Evolutionary conservation across 2,888 invertebrate genomes (phyloP).

Genomic region (Adineta ricciae): DNA sequence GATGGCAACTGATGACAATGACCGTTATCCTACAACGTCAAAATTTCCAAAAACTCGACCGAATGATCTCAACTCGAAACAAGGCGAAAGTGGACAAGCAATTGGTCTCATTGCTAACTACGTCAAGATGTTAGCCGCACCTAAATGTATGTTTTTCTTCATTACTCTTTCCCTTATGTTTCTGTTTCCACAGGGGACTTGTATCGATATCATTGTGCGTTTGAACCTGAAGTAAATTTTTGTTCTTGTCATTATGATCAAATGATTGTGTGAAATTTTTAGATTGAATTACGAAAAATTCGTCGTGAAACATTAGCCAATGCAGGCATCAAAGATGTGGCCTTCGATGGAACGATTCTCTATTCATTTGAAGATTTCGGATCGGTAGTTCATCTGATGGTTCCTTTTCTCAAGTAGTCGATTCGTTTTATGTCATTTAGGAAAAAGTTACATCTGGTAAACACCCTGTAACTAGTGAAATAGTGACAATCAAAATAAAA

Average conservation of each 20-base stretch:
- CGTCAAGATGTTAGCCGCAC: neutral
- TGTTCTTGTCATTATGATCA: neutral
- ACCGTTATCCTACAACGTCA: neutral
- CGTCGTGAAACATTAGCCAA: slow-evolving; percentile 15
- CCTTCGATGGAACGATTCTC: slow-evolving; percentile 46
- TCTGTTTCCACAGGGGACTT: neutral
- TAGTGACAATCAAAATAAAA: slow-evolving; percentile 25
- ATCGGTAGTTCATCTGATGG: slow-evolving; percentile 26
- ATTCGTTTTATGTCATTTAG: slow-evolving; percentile 38
- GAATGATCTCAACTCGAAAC: neutral
- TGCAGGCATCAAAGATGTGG: slow-evolving; percentile 31
- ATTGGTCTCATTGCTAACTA: neutral
- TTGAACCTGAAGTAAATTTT: neutral
- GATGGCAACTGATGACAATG: neutral
- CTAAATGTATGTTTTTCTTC: neutral
- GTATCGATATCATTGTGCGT: neutral
- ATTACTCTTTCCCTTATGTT: neutral
- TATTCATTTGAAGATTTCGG: slow-evolving; percentile 41
- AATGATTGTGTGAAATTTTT: neutral
- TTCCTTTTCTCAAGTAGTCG: neutral
- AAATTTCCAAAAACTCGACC: neutral
- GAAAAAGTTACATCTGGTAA: slow-evolving; percentile 38
- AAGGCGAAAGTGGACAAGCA: neutral
- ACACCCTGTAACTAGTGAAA: slow-evolving; percentile 3
- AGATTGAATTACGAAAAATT: slow-evolving; percentile 17